phyloP scores from a whole-genome alignment of 2,888 invertebrate genomes.

The Loripinus fragilis region DNA sequence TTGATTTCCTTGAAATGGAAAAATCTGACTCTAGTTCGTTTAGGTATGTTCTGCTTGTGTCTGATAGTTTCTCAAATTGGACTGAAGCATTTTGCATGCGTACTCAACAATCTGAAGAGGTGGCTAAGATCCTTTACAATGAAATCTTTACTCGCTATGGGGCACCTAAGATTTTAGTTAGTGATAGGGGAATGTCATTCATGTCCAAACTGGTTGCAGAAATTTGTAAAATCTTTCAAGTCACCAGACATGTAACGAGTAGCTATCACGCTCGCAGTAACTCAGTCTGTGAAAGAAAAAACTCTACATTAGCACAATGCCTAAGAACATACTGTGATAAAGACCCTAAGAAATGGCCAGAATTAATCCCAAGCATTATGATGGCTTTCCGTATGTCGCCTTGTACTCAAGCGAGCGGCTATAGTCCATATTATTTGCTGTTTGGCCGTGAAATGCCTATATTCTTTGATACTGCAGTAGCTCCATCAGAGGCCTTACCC shows the following conservation, averaged over 20 bases:
- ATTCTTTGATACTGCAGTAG: background rate
- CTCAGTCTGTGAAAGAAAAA: background rate
- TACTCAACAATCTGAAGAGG: background rate
- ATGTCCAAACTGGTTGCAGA: background rate
- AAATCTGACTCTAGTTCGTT: background rate
- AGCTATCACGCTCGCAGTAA: constrained; percentile 6
- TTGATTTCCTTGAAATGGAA: background rate
- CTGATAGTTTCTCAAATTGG: constrained; percentile 10
- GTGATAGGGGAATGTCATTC: background rate
- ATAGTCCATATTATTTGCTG: constrained; percentile 8
- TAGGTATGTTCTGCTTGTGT: background rate
- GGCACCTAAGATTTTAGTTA: background rate
- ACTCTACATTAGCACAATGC: constrained; percentile 2
- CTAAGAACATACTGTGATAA: background rate
- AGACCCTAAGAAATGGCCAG: constrained; percentile 1
- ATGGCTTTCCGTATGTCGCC: constrained; percentile 3
- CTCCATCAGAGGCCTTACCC: background rate
- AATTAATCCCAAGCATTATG: constrained; percentile 4
- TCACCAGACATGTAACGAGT: background rate
- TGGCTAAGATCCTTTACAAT: background rate
- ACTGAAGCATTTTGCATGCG: background rate
- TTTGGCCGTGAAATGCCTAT: background rate
- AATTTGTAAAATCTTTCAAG: constrained; percentile 4
- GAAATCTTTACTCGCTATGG: background rate
- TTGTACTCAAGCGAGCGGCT: background rate